Percentiles rank a stretch among this genome's conserved stretches.
Evolutionary conservation across 2,113 vertebrate species (phyloP).

Genomic region (Cervus canadensis): DNA sequence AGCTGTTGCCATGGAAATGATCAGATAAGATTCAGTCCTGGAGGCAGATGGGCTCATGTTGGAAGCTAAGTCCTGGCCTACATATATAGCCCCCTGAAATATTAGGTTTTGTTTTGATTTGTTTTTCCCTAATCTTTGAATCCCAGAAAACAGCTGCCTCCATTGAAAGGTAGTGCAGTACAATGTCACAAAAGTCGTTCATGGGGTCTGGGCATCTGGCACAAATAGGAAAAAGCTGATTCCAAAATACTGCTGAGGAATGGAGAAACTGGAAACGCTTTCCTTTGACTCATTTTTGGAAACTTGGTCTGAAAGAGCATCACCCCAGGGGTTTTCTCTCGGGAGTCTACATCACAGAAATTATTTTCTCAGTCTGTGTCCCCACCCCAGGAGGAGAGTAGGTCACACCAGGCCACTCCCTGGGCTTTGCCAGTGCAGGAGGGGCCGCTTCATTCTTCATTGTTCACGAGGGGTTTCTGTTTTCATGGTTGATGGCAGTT

Average conservation of each 20-base stretch:
- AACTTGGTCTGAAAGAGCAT: background rate
- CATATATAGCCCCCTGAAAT: conserved; percentile 61
- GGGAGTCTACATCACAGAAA: background rate
- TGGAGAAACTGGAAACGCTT: background rate
- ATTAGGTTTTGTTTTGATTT: conserved; percentile 47
- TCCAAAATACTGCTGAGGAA: background rate
- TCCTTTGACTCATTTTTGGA: background rate
- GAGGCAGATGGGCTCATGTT: conserved; percentile 79
- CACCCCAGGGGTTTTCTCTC: fast-evolving
- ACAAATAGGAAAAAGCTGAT: background rate
- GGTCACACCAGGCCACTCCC: background rate
- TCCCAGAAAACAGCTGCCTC: conserved; percentile 26
- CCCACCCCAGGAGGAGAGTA: background rate
- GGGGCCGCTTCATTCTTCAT: background rate
- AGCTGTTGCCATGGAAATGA: conserved; percentile 88
- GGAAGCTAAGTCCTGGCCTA: conserved; percentile 78
- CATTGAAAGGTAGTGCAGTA: conserved; percentile 5
- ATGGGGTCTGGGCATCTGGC: background rate
- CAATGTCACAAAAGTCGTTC: background rate
- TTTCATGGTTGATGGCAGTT: background rate
- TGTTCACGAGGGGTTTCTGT: background rate
- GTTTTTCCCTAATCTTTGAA: conserved; percentile 23
- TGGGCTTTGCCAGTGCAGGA: background rate
- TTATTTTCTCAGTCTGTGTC: background rate
- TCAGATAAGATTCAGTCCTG: conserved; percentile 82